Percentiles rank a stretch among this genome's conserved stretches.
phyloP scores from a whole-genome alignment of 2,113 vertebrate species.

The Motacilla tschutschensis region DNA sequence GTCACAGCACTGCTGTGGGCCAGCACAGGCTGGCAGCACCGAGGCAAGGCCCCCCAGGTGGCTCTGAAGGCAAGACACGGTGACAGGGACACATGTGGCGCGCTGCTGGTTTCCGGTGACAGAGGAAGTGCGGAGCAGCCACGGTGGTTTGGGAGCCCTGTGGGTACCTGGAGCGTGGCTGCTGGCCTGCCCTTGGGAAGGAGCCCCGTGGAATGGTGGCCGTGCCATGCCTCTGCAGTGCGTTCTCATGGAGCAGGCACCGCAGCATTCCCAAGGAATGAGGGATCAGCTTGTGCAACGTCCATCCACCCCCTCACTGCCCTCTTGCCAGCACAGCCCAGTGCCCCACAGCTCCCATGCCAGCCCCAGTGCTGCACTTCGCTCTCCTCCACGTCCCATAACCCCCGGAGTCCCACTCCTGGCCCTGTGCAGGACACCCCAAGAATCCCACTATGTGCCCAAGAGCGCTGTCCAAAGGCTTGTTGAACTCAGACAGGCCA shows the following conservation, averaged over 20 bases:
- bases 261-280: constrained; percentile 28
- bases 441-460: neutral
- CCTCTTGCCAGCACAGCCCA: neutral
- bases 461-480: accelerated
- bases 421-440: neutral
- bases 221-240: neutral
- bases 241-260: accelerated
- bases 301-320: neutral
- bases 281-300: constrained; percentile 27
- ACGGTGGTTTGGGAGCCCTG: accelerated
- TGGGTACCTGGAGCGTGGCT: neutral
- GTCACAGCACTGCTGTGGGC: accelerated
- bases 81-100: accelerated
- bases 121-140: neutral
- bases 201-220: accelerated
- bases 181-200: accelerated
- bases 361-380: neutral
- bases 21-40: accelerated
- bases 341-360: neutral
- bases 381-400: neutral
- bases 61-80: neutral
- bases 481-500: neutral
- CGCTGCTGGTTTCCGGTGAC: neutral
- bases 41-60: accelerated
- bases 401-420: neutral